Conservation (phyloP, 1,140 invertebrate species). For the Phortica variegata region DNA sequence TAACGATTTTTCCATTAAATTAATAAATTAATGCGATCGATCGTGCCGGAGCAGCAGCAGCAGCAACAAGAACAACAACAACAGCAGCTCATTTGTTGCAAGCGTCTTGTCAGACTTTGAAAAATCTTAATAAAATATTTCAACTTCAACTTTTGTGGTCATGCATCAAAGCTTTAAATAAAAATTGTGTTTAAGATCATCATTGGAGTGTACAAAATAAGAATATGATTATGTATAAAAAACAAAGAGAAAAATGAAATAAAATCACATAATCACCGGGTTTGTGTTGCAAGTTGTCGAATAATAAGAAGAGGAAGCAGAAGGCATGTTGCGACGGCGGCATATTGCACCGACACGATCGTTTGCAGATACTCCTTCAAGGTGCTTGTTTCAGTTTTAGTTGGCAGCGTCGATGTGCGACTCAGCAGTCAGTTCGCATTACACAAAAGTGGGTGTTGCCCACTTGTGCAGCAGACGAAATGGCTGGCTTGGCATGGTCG, state of each 20-base stretch:
- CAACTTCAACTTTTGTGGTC: constrained; percentile 12
- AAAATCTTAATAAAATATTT: constrained; percentile 41
- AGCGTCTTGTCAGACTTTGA: constrained; percentile 38
- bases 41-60: constrained; percentile 1
- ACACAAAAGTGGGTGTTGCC: constrained; percentile 52
- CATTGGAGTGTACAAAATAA: too few relatives aligned
- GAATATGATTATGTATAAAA: too few relatives aligned
- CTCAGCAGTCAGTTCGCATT: constrained; percentile 29
- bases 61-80: not conserved
- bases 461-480: constrained; percentile 46
- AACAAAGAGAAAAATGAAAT: too few relatives aligned
- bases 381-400: not conserved
- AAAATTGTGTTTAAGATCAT: too few relatives aligned
- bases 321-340: not conserved
- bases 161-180: constrained; percentile 11
- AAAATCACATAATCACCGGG: too few relatives aligned
- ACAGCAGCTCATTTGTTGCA: constrained; percentile 22
- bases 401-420: not conserved
- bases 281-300: too few relatives aligned
- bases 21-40: constrained; percentile 57
- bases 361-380: not conserved
- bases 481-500: constrained; percentile 27
- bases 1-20: constrained; percentile 57
- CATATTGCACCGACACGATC: constrained; percentile 16
- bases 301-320: not conserved